Evolutionary conservation across 2,888 invertebrate genomes (phyloP), one percentile per base, ranked within the genome.

Genomic region (Spodoptera picta): DNA sequence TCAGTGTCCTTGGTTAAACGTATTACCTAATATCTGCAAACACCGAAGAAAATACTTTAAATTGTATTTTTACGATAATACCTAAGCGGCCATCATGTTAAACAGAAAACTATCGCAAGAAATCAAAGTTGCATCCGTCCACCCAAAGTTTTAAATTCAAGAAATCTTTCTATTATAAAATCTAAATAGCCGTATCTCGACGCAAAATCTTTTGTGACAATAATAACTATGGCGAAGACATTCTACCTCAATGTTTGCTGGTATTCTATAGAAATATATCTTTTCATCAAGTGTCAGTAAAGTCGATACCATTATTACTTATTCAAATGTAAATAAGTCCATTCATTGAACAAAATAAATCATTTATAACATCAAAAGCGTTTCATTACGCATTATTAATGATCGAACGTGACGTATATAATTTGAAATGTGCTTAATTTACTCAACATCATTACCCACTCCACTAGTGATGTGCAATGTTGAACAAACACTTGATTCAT

Each of bases 301-400:
- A 53, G 12, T 23, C 27, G 31, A 53, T 43, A 23, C 23, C 14
- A 54, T 61, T 53, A 58, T 56, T 5, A 44, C 50, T 58, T 11
- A 74, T 77, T 65, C 44, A 73, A 65, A 73, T 77, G 64, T 64
- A 68, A 76, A 68, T 72, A 60, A 56, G 47, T 36, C 24, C 11
- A 59, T 59, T 63, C 49, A 51, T 27, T 50, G 36, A n/a, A 27
- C 43, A 49, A 59, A 68, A 60, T 60, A 51, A 69, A 65, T 69
- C 44, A 60, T 59, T 63, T 52, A 63, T 54, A 53, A 45, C 45
- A 27, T 46, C 41, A 65, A 65, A 57, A 54, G 19, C 60, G 27
- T 71, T 59, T 59, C 44, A 53, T 31, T 52, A 14, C 14, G 10
- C 61, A 63, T 60, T 47, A 73, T 73, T 73, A 58, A 76, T 73